Evolutionary conservation across 2,113 vertebrate genomes (phyloP), one percentile per base, ranked within the genome.

Genomic region (Puma concolor): DNA sequence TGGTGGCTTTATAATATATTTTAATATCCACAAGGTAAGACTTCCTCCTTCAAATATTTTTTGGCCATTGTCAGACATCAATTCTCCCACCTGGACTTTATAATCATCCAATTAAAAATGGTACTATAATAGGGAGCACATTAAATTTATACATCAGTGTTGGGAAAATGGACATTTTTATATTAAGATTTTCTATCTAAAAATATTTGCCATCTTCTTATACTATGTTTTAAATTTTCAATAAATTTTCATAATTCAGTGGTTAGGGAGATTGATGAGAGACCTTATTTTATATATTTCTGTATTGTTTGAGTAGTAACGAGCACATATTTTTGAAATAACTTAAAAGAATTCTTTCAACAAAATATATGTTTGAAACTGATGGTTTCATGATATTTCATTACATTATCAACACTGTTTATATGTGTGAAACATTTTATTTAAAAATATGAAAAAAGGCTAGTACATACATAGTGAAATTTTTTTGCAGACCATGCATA

Each of bases 151-250:
- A 57, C 4, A 83, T 71, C 44, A 50, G 29, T 79, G 33, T 94
- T 91, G 36, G 77, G 19, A 94, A 71, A 94, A 50, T 27, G 64
- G 50, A 36, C 44, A 80, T 67, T 83, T 76, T 90, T 60, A 79
- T 38, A 79, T 50, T 38, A 89, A 93, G 21, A 16, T 63, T 96
- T 81, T 92, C 14, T 48, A 84, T 83, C 29, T 5, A 84, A 81
- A 85, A 93, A 67, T 76, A n/a, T 16, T 91, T 96, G 82, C 23
- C 15, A 57, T 71, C 69, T 83, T 29, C 74, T 97, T 9, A 81
- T 11, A 48, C 31, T 76, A 27, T 5, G 50, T 36, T 93, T 94
- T 77, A 69, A 90, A 23, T 64, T 90, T 85, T 60, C 29, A 7
- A 54, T 74, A 57, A n/a, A 48, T 90, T 60, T 92, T 90, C 67